A percentile compares a stretch with the other conserved stretches of the same genome.
Conservation (phyloP, 2,888 invertebrate species). For the Caenorhabditis zanzibari region DNA sequence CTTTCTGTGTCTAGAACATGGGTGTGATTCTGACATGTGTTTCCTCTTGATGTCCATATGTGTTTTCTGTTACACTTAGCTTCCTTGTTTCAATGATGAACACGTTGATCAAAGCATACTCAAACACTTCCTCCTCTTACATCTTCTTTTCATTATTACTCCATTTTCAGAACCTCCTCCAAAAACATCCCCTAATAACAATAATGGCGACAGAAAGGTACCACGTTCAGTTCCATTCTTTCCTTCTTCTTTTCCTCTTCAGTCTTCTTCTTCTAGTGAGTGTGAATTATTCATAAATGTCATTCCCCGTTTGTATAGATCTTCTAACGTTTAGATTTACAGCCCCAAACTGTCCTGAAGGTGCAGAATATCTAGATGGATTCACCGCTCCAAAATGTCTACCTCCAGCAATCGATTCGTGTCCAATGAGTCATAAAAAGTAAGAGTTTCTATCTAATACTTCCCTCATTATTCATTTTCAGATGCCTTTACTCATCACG, state of each 20-base stretch:
- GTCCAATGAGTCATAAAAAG: conserved; percentile 70
- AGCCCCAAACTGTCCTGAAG: conserved; percentile 59
- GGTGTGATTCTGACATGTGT: conserved; percentile 8
- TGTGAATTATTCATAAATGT: background rate
- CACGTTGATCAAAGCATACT: background rate
- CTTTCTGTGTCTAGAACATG: background rate
- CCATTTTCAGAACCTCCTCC: conserved; percentile 39
- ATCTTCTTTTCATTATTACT: background rate
- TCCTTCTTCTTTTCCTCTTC: conserved; percentile 22
- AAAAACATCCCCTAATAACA: conserved; percentile 38
- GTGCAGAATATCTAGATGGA: conserved; percentile 65
- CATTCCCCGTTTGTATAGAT: background rate
- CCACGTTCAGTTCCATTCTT: conserved; percentile 61
- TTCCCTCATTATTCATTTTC: conserved; percentile 12
- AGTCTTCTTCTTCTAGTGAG: conserved; percentile 36
- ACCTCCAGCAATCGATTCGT: conserved; percentile 73
- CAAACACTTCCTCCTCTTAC: background rate
- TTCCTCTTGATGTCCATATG: conserved; percentile 7
- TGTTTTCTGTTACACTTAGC: background rate
- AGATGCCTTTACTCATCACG: conserved; percentile 51
- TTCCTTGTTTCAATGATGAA: conserved; percentile 10
- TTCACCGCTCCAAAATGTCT: conserved; percentile 65
- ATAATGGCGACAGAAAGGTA: conserved; percentile 55
- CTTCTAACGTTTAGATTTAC: conserved; percentile 5
- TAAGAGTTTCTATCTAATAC: background rate